phyloP scores from a whole-genome alignment of 2,888 invertebrate genomes.

The Hydraecia micacea region DNA sequence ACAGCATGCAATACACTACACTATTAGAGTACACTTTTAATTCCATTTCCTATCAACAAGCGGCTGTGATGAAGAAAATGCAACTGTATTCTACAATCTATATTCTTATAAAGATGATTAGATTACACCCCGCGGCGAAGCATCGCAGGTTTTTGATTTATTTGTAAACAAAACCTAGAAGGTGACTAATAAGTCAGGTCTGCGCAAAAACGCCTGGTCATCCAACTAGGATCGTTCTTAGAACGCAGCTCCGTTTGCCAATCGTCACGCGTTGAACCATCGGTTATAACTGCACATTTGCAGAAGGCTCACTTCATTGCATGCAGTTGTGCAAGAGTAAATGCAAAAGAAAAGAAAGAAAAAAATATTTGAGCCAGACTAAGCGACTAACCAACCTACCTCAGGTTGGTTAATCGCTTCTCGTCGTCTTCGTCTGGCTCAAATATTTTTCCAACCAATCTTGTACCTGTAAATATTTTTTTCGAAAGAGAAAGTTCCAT shows the following conservation, averaged over 20 bases:
- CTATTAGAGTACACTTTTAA: background rate
- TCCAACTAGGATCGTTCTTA: slow-evolving; percentile 55
- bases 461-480: background rate
- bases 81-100: slow-evolving; percentile 12
- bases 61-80: background rate
- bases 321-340: background rate
- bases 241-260: slow-evolving; percentile 64
- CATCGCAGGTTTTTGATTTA: slow-evolving; percentile 46
- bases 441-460: too few species aligned
- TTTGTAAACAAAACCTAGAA: slow-evolving; percentile 62
- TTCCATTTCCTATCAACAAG: background rate
- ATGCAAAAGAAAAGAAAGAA: background rate
- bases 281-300: background rate
- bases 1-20: background rate
- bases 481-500: too few species aligned
- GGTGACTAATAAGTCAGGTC: slow-evolving; percentile 58
- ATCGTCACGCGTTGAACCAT: slow-evolving; percentile 71
- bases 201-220: slow-evolving; percentile 57
- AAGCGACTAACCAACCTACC: background rate
- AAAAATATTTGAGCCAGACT: background rate
- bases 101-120: slow-evolving; percentile 12
- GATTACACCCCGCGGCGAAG: slow-evolving; percentile 12
- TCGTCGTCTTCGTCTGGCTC: too few species aligned
- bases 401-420: too few species aligned
- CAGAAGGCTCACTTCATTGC: slow-evolving; percentile 41